Base-by-base conservation (phyloP, 2,797 vertebrate genomes). In the Typhlichthys subterraneus region DNA sequence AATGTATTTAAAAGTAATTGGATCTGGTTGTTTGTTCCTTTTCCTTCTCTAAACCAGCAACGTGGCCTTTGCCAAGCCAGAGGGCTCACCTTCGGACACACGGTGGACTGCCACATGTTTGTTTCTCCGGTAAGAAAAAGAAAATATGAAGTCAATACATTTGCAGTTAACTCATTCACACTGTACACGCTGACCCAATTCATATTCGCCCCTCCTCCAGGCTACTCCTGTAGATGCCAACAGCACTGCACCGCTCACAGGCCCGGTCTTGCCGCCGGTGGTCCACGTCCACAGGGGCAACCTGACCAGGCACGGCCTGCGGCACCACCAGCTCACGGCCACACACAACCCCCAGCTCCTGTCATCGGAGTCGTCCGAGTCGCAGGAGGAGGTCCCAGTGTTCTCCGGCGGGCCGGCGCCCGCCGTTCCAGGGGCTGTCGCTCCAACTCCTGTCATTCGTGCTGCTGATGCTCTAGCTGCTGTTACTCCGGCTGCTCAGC, bases 71-170 rank as follows among this genome's bases (percentile, higher is more conserved):
- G 93, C 67, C 57, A 13, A 13, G 83, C 91, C 8, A 49, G 1
- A 49, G 84, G 89, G 23, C 2, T 17, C 1, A 59, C 3, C 10
- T 1, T 7, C 46, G 3, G 2, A 1, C 84, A 82, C 56, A 5
- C 14, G 14, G 79, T 91, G 17, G 49, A 81, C 73, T 93, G 93
- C 76, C 83, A 76, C 38, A 85, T 92, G 74, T 91, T 92, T 70
- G 0, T 50, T 12, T 50, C 2, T 61, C 7, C 64, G 84, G 93
- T 93, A 91, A 88, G 65, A 63, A n/a, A n/a, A 11, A 11, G 23
- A 29, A 29, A 3, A 29, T 29, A 29, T 4, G 23, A 33, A 42
- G 0, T 55, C 0, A 13, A 8, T 23, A 42, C 14, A 12, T 1
- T 42, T 23, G 42, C 5, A 45, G 17, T 17, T 14, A n/a, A 8